These are phyloP conservation scores for Dasypus novemcinctus DNA, from an alignment of 2,113 vertebrate species.

Conservation along the genomic window DNA sequence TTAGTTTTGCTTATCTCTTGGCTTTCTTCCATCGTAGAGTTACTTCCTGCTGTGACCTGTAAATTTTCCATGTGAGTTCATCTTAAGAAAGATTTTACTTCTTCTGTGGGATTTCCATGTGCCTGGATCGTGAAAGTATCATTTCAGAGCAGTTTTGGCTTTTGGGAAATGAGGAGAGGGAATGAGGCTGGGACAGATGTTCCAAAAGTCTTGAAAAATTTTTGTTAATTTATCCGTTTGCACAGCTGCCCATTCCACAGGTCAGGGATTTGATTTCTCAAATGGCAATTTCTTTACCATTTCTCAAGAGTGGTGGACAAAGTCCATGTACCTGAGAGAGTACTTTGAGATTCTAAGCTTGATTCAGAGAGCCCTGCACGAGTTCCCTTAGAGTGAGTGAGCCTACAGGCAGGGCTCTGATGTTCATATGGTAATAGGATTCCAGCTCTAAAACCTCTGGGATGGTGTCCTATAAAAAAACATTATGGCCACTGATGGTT, in stretches of 20 bases:
- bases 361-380: background rate
- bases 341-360: background rate
- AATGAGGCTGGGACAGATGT: background rate
- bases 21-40: background rate
- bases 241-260: background rate
- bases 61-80: conserved; percentile 3
- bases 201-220: background rate
- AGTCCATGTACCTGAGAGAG: background rate
- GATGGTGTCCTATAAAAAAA: background rate
- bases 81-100: conserved; percentile 31
- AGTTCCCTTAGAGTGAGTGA: background rate
- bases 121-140: background rate
- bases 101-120: conserved; percentile 12
- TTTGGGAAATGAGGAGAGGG: background rate
- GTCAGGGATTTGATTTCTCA: background rate
- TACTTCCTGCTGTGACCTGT: background rate
- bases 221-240: background rate
- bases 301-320: background rate
- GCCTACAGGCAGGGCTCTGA: background rate
- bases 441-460: background rate
- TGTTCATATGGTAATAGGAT: background rate
- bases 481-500: background rate
- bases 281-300: background rate
- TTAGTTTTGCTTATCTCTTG: background rate
- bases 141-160: background rate